Evolutionary conservation across 2,888 invertebrate species (phyloP).

Genomic region (Acronicta leporina): DNA sequence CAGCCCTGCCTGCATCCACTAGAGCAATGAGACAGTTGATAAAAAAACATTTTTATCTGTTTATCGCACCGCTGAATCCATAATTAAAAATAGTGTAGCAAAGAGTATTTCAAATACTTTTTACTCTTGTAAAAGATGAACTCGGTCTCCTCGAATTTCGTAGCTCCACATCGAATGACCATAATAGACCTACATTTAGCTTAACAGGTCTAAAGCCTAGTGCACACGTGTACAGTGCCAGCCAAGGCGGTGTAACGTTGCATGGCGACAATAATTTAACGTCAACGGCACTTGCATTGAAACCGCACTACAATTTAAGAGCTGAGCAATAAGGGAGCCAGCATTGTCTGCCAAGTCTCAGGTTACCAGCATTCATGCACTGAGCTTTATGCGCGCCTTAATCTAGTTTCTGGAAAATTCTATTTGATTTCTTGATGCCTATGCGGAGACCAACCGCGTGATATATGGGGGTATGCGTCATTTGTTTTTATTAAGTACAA

Average conservation of each 20-base stretch:
- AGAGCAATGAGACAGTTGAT: no score
- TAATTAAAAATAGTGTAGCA: no score
- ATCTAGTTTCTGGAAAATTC: constrained; percentile 69
- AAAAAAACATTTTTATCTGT: no score
- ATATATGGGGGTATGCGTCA: constrained; percentile 55
- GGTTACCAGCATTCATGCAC: constrained; percentile 82
- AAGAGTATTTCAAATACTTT: neutral
- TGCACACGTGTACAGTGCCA: constrained; percentile 77
- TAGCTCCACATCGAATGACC: constrained; percentile 45
- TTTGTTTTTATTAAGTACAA: constrained; percentile 42
- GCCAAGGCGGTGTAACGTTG: constrained; percentile 80
- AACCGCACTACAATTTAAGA: constrained; percentile 87
- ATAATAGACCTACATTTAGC: constrained; percentile 69
- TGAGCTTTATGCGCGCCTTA: constrained; percentile 73
- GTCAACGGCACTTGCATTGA: constrained; percentile 87
- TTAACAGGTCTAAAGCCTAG: constrained; percentile 74
- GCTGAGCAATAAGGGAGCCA: constrained; percentile 86
- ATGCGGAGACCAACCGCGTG: constrained; percentile 61
- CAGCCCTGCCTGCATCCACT: no score
- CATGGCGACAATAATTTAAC: constrained; percentile 87
- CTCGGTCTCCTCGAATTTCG: constrained; percentile 20
- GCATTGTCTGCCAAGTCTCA: constrained; percentile 83
- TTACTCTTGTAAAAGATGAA: neutral
- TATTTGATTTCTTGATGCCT: constrained; percentile 56
- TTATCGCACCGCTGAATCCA: no score